Base-by-base conservation (phyloP, 1,140 invertebrate genomes). In the Rhizoglyphus robini region DNA sequence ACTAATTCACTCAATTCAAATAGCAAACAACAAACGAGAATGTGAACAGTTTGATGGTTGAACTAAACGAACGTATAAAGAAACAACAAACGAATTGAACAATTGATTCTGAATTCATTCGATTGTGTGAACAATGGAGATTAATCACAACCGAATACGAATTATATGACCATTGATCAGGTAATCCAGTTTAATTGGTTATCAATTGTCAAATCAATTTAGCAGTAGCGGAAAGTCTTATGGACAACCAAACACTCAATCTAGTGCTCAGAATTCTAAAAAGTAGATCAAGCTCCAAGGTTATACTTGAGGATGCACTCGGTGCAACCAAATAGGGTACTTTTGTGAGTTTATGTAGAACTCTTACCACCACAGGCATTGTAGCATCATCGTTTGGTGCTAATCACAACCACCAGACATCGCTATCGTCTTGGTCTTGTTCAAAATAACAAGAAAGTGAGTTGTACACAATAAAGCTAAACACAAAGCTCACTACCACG, bases 401-500 rank as follows among this genome's bases (percentile, higher is more conserved):
- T 18, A 62, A 25, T 29, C 36, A 31, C 48, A 27, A 57, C 29
- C 5, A 36, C 15, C 60, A 61, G n/a, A 58, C 65, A 20, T 51
- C 65, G 3, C 5, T 29, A 47, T n/a, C 1, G 3, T 13, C 15
- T 20, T 29, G 11, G 36, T 13, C 31, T 3, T 3, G 30, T 4
- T 29, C 58, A 46, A 23, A 32, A 29, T 4, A 59, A 23, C 54
- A 58, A 1, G 2, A 47, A 63, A 31, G 11, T 51, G 41, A 20
- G 23, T 54, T 23, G 25, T 18, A 51, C 1, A 31, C 48, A 34
- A 20, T 41, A 25, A 66, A 66, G 32, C 57, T 57, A 8, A 61
- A 66, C 38, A 66, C 65, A 48, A 66, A 57, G 8, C 62, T 59
- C 4, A 66, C 65, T 1, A 66, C 65, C 3, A 66, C 65, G 0